A percentile compares a stretch with the other conserved stretches of the same genome.
These are phyloP conservation scores for Erebia ligea DNA, from an alignment of 2,888 invertebrate species.

Conservation along the genomic window DNA sequence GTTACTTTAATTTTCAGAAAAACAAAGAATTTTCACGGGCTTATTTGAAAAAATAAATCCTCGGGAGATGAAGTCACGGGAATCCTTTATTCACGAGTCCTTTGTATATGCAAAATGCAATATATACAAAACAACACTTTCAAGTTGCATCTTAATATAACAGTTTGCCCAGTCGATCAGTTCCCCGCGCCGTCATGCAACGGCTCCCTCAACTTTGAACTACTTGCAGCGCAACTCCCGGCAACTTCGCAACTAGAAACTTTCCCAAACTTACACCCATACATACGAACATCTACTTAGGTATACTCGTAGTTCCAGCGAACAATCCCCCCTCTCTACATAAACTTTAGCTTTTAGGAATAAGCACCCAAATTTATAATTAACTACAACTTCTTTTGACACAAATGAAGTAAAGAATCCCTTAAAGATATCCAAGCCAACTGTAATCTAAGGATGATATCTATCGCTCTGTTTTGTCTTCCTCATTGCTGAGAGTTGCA, in stretches of 20 bases:
- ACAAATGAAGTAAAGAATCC: background rate
- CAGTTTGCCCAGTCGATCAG: constrained; percentile 39
- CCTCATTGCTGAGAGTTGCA: too few species aligned
- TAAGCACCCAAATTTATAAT: background rate
- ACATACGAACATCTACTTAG: constrained; percentile 26
- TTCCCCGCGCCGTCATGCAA: constrained; percentile 41
- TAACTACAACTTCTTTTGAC: background rate
- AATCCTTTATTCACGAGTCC: background rate
- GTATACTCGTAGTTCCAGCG: background rate
- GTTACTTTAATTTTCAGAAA: too few species aligned
- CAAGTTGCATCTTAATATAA: constrained; percentile 4
- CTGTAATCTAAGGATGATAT: too few species aligned
- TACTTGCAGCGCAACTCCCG: constrained; percentile 60
- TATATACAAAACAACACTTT: background rate
- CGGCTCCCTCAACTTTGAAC: constrained; percentile 61
- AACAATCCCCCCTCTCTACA: constrained; percentile 10
- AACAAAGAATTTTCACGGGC: too few species aligned
- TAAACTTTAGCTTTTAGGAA: constrained; percentile 15
- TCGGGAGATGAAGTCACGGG: too few species aligned
- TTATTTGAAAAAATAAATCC: too few species aligned
- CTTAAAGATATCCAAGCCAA: too few species aligned
- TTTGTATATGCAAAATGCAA: background rate
- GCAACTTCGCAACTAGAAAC: constrained; percentile 61
- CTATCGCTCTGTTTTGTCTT: background rate
- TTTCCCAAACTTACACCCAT: constrained; percentile 48